Conservation (phyloP, 2,888 invertebrate species). For the Lordiphosa andalusiaca region DNA sequence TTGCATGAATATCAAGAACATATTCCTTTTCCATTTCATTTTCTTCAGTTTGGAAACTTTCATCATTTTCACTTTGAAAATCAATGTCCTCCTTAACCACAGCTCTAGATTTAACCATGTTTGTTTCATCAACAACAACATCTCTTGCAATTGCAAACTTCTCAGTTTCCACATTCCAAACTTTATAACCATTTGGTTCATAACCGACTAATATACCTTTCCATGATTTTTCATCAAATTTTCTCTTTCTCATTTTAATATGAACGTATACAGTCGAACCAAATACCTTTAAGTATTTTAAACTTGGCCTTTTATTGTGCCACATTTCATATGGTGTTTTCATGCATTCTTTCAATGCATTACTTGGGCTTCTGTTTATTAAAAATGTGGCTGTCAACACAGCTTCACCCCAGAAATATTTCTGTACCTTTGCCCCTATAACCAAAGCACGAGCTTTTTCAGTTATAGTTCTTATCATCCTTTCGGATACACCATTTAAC, state of each 20-base stretch:
- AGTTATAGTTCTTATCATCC: slow-evolving; percentile 8
- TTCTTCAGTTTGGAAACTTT: slow-evolving; percentile 4
- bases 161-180: slow-evolving; percentile 21
- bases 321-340: slow-evolving; percentile 3
- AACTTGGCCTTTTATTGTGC: slow-evolving; percentile 2
- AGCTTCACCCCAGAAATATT: slow-evolving; percentile 5
- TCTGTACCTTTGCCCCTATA: background rate
- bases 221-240: slow-evolving; percentile 46
- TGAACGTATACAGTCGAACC: slow-evolving; percentile 38
- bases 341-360: slow-evolving; percentile 3
- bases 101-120: background rate
- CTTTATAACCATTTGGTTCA: slow-evolving; percentile 30
- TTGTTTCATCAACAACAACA: slow-evolving; percentile 25
- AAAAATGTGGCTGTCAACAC: slow-evolving; percentile 2
- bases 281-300: slow-evolving; percentile 39
- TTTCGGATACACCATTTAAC: background rate
- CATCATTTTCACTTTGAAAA: background rate
- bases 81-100: background rate
- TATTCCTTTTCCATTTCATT: background rate
- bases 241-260: slow-evolving; percentile 34
- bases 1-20: background rate
- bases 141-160: slow-evolving; percentile 31
- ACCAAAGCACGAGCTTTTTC: slow-evolving; percentile 9
- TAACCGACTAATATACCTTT: slow-evolving; percentile 30
- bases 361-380: slow-evolving; percentile 2